Base-by-base conservation (phyloP, 2,113 vertebrate species). In the Pipa parva region DNA sequence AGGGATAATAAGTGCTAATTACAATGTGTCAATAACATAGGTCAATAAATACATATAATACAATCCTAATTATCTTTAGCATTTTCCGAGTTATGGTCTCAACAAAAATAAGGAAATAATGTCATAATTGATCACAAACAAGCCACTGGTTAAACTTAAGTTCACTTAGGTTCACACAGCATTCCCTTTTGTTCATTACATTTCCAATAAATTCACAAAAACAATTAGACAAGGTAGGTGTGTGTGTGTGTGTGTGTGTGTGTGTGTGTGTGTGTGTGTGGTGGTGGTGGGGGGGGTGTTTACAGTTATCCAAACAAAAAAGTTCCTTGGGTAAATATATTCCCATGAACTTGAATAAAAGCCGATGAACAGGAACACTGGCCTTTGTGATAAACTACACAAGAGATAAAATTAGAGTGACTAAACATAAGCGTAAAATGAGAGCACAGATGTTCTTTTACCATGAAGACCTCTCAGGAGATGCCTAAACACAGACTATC, bases 401-500 rank as follows among this genome's bases (percentile, higher is more conserved):
- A 5, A 31, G 36, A 54, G 50, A 42, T 46, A 28, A 31, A 61
- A 54, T 61, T 61, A 70, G 56, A 59, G 29, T 39, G 36, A 52
- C 24, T 24, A 24, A 52, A 61, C 57, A 70, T 33, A 70, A 52
- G 58, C 39, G 42, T 18, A 13, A 36, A 70, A 42, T 54, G 58
- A 54, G 56, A 61, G 66, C 58, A 15, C 63, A 61, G 66, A 61
- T 70, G 66, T 70, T 70, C 51, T 20, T 61, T 54, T 58, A 45
- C 48, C 28, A 61, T 42, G 57, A 61, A 33, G 37, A 27, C 36
- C 49, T 70, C 66, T 70, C 66, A 24, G 48, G 66, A 70, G 66
- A 70, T 60, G n/a, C 27, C 46, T 50, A 54, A 31, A 31, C 46
- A 52, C 33, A 29, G 57, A 60, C 26, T 29, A 54, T 70, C 57